Percentiles rank a stretch among this genome's conserved stretches.
phyloP scores from a whole-genome alignment of 2,113 vertebrate genomes.

The Rhinogobius similis region DNA sequence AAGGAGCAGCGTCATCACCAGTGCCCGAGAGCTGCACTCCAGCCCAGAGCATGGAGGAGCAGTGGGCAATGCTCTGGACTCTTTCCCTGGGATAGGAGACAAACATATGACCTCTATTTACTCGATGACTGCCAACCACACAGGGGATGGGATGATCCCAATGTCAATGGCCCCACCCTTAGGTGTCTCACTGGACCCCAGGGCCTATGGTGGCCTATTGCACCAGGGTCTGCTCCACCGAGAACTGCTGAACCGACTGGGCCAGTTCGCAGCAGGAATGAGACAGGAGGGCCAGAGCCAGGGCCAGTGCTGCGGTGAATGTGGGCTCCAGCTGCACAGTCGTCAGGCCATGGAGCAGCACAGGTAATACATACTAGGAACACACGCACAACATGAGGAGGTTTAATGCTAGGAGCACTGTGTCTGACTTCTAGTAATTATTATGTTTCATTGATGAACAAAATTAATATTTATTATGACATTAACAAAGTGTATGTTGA shows the following conservation, averaged over 20 bases:
- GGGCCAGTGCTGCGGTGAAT: conserved; percentile 86
- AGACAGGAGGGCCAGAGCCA: conserved; percentile 83
- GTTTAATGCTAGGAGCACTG: no score
- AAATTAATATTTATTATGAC: neutral
- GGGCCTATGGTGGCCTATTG: conserved; percentile 88
- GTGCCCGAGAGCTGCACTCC: conserved; percentile 90
- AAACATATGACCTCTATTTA: conserved; percentile 87
- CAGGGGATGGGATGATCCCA: conserved; percentile 81
- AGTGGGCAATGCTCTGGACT: conserved; percentile 60
- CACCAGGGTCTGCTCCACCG: conserved; percentile 94
- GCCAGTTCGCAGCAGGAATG: conserved; percentile 90
- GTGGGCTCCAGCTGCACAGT: conserved; percentile 91
- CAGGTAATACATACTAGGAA: no score
- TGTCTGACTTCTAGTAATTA: neutral
- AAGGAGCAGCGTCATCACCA: conserved; percentile 95
- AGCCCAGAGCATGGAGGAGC: conserved; percentile 67
- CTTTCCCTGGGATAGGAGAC: conserved; percentile 70
- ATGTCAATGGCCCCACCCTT: conserved; percentile 83
- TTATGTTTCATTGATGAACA: neutral
- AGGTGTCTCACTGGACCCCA: conserved; percentile 92
- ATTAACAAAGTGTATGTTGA: neutral
- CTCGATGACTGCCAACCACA: conserved; percentile 84
- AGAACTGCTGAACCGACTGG: conserved; percentile 93
- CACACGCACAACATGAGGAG: neutral
- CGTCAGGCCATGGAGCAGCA: conserved; percentile 92